Evolutionary conservation across 37 sponge, comb jelly and placozoan species (phyloP).

Genomic region (Crambe crambe): DNA sequence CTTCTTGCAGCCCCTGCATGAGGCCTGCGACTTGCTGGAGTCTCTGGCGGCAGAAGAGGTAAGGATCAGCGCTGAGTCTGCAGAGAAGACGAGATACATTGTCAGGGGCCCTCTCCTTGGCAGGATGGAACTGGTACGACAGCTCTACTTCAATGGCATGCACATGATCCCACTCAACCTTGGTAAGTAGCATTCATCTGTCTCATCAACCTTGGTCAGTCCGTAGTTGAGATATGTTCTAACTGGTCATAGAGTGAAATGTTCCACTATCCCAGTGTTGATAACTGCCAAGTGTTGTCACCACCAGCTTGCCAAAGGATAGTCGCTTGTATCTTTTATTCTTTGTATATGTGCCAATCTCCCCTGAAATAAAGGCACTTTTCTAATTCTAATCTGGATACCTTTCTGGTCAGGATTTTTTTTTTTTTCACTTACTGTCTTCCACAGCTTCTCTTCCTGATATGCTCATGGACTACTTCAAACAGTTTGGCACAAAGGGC

Average conservation of each 20-base stretch:
- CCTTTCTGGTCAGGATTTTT: no score
- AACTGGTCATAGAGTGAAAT: no score
- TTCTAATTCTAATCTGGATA: no score
- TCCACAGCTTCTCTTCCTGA: slow-evolving; percentile 28
- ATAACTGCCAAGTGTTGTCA: no score
- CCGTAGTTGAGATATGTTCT: no score
- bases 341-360: no score
- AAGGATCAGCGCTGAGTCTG: slow-evolving; percentile 5
- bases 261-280: no score
- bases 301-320: no score
- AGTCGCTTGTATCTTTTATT: no score
- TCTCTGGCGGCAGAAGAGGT: slow-evolving; percentile 21
- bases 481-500: slow-evolving; percentile 61
- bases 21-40: slow-evolving; percentile 51
- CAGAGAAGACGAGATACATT: neutral
- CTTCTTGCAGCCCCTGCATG: slow-evolving; percentile 30
- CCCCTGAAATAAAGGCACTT: no score
- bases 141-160: slow-evolving; percentile 39
- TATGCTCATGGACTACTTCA: slow-evolving; percentile 66
- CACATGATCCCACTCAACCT: slow-evolving; percentile 16
- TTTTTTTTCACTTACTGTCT: neutral
- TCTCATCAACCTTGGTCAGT: no score
- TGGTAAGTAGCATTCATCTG: slow-evolving; percentile 17
- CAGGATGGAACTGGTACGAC: slow-evolving; percentile 68
- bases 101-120: slow-evolving; percentile 81